Conservation (phyloP, 2,888 invertebrate genomes). For the Diadromus collaris region DNA sequence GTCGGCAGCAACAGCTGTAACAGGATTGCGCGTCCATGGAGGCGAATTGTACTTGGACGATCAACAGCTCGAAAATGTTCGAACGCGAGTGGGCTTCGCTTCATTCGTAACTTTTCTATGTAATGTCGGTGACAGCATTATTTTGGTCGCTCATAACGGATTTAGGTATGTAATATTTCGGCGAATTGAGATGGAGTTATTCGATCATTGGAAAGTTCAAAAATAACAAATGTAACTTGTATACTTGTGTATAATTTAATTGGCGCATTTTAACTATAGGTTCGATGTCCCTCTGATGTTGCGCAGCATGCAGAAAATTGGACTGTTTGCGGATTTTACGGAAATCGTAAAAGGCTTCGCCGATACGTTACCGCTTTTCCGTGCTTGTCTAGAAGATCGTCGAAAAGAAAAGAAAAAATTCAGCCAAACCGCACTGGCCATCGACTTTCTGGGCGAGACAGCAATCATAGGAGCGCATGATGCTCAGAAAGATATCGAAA, state of each 20-base stretch:
- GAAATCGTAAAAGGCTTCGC: conserved; percentile 36
- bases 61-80: conserved; percentile 41
- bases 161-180: conserved; percentile 43
- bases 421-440: conserved; percentile 22
- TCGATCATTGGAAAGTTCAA: neutral
- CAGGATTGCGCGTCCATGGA: conserved; percentile 26
- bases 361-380: conserved; percentile 47
- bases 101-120: conserved; percentile 36
- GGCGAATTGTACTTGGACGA: conserved; percentile 44
- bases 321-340: conserved; percentile 35
- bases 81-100: conserved; percentile 25
- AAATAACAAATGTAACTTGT: neutral
- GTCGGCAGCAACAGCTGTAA: conserved; percentile 39
- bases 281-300: conserved; percentile 51
- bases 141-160: conserved; percentile 48
- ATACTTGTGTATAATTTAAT: conserved; percentile 3
- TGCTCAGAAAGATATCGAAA: conserved; percentile 35
- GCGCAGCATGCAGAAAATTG: conserved; percentile 24
- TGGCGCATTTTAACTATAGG: conserved; percentile 30
- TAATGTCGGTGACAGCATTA: conserved; percentile 23
- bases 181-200: too few relatives aligned
- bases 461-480: conserved; percentile 40
- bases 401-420: conserved; percentile 48
- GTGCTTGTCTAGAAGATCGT: conserved; percentile 32
- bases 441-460: conserved; percentile 31